Evolutionary conservation across 2,797 vertebrate genomes (phyloP).

Genomic region (Hyperoplus immaculatus): DNA sequence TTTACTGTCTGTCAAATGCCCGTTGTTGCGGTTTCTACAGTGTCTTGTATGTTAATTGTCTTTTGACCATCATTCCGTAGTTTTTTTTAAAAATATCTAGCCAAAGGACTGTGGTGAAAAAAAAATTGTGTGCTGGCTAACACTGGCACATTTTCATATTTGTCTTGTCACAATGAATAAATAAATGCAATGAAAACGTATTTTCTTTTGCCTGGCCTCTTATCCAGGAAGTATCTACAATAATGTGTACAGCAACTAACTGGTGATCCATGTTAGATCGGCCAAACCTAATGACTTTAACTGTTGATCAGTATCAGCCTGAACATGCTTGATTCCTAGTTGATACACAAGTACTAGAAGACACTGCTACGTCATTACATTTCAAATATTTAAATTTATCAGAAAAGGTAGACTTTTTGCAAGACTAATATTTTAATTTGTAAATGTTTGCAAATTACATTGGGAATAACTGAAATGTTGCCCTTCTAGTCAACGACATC

Average conservation of each 20-base stretch:
- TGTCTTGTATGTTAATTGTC: no score
- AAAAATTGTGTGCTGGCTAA: no score
- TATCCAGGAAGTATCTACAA: not conserved
- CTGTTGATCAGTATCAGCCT: not conserved
- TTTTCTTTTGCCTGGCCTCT: not conserved
- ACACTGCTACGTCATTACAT: not conserved
- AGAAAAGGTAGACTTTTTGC: not conserved
- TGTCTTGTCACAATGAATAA: no score
- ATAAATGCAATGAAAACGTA: no score
- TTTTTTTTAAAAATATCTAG: no score
- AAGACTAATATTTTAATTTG: not conserved
- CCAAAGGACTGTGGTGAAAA: no score
- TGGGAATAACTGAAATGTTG: not conserved
- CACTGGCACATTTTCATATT: no score
- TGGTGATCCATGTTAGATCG: not conserved
- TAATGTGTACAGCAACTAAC: not conserved
- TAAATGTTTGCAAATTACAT: not conserved
- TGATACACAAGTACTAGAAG: no score
- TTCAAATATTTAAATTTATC: not conserved
- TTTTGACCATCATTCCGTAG: no score
- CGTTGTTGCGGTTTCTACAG: no score
- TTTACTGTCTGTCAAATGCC: no score
- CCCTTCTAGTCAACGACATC: constrained; percentile 33
- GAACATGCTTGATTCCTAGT: not conserved
- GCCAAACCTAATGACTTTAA: not conserved